Evolutionary conservation across 2,113 vertebrate genomes (phyloP), one percentile per base, ranked within the genome.

Genomic region (Grammomys dolichurus): DNA sequence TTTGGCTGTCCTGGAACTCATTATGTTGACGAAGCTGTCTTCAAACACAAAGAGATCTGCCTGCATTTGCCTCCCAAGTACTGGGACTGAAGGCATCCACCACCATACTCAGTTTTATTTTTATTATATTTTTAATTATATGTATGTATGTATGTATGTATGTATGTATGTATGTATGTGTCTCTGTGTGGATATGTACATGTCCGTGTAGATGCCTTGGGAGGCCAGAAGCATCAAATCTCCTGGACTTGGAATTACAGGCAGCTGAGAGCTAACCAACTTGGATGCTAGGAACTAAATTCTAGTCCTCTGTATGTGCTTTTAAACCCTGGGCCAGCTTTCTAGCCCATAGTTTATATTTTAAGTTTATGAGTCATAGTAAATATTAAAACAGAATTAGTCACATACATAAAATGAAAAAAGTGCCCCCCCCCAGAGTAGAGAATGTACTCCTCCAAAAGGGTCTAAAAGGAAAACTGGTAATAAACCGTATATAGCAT

Each of bases 311-410:
- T 84, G 56, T 58, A n/a, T 82, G 54, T 60, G n/a, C 56, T 63
- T 7, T 63, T 63, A 24, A 81, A 11, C 56, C 26, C 58, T 82
- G 22, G 10, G 54, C 80, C 58, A 84, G 17, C 13, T 85, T 40
- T 85, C 58, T 8, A 20, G 26, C 40, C 40, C 60, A 46, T 63
- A 65, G 60, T 85, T 65, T 85, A 8, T 85, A 65, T 65, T 67
- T 33, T 69, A 69, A 54, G 33, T 87, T 92, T 95, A 72, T 87
- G 43, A 86, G 24, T 75, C 72, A 65, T 78, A 95, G 58, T 70
- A 96, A 91, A 90, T 88, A 76, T 93, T 87, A 85, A 94, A 84
- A 67, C 69, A 81, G 22, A 80, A 86, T 24, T 95, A 91, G 85
- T 33, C 24, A 75, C 69, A 87, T 80, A 88, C 5, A 67, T 75